Evolutionary conservation across 2,797 vertebrate species (phyloP), one percentile per base, ranked within the genome.

Genomic region (Simalia tracyae): DNA sequence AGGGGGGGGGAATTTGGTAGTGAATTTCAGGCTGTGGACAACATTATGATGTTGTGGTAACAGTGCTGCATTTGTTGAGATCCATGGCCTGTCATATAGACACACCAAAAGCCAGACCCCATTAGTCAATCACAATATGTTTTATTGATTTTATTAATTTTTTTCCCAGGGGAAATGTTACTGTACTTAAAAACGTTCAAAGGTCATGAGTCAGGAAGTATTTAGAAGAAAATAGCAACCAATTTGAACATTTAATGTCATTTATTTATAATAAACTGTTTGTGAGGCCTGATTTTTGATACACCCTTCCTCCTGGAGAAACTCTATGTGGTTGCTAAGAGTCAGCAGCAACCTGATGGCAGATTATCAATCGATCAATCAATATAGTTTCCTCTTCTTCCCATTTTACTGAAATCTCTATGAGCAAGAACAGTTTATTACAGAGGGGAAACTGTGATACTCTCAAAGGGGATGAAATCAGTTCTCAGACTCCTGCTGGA

Each of bases 1-100:
- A 95, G 90, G 94, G 88, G 61, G 94, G 94, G 88, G 93, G 92
- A 10, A 94, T 93, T 94, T 89, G 93, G 96, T 93, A 95, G 87
- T 90, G 94, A 95, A 92, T 93, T 94, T 94, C 94, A 92, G 85
- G 93, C 89, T 92, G 22, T 86, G 93, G 91, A 94, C 92, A 93
- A 94, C 92, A 93, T 0, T 11, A 90, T 89, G 84, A 89, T 86
- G 14, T 85, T 64, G 60, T 31, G 89, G 28, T n/a, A 42, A 5
- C 19, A 19, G 31, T 8, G 59, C 14, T 50, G 15, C 61, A 42
- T 28, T 76, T 31, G 24, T 17, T 88, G 66, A 14, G 92, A 61
- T 92, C 56, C 81, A 26, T 15, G 59, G 17, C 54, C 63, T 10
- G 22, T 81, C 9, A 42, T 42, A 42, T 36, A 76, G 72, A 22